Evolutionary conservation across 53 echinoderm and acorn worm species (phyloP).

Genomic region (Arbacia lixula): DNA sequence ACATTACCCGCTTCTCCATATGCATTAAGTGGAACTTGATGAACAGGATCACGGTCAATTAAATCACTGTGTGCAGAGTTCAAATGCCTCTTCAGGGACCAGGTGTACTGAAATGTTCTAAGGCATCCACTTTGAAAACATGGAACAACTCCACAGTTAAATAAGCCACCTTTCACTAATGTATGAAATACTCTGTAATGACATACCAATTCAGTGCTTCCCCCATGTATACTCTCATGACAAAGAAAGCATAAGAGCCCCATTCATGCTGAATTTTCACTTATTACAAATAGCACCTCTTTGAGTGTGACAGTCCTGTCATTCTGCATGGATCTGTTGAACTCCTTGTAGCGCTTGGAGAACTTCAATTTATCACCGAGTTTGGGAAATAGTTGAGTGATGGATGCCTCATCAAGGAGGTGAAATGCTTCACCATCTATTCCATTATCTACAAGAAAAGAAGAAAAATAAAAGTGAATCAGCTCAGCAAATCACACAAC

Average conservation of each 20-base stretch:
- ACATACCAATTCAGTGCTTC: slow-evolving; percentile 35
- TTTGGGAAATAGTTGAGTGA: slow-evolving; percentile 30
- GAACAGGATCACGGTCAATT: slow-evolving; percentile 32
- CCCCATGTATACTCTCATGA: slow-evolving; percentile 30
- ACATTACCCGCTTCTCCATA: background rate
- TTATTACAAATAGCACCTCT: slow-evolving; percentile 16
- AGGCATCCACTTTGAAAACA: slow-evolving; percentile 27
- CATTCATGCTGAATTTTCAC: slow-evolving; percentile 26
- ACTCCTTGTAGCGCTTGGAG: slow-evolving; percentile 33
- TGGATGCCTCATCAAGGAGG: too few relatives aligned
- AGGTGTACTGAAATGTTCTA: slow-evolving; percentile 33
- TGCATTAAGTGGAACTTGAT: slow-evolving; percentile 27
- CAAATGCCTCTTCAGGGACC: slow-evolving; percentile 33
- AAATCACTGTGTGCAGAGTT: slow-evolving; percentile 29
- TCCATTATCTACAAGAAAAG: slow-evolving; percentile 35
- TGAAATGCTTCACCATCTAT: too few relatives aligned
- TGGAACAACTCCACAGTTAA: slow-evolving; percentile 33
- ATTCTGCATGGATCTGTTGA: slow-evolving; percentile 24
- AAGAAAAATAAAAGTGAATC: slow-evolving; percentile 32
- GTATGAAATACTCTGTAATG: slow-evolving; percentile 33
- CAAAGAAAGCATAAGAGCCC: slow-evolving; percentile 33
- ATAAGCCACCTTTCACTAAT: slow-evolving; percentile 27
- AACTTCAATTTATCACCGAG: slow-evolving; percentile 30
- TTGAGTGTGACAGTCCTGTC: slow-evolving; percentile 30
- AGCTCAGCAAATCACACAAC: slow-evolving; percentile 32